Evolutionary conservation across 1,140 invertebrate genomes (phyloP), one percentile per base, ranked within the genome.

Genomic region (Brachionus calyciflorus): DNA sequence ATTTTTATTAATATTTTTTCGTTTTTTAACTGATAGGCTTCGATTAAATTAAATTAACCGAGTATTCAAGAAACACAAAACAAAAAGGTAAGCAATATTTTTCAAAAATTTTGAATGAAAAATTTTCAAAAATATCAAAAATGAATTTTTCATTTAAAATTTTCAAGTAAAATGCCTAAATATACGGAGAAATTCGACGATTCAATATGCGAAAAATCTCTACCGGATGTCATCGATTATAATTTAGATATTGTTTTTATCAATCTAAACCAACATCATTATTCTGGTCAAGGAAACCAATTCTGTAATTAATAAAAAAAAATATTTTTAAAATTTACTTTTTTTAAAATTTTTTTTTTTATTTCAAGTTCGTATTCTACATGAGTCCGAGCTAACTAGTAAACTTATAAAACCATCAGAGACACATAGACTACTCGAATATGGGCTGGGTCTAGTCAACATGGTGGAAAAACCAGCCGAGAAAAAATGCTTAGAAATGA

Each of bases 241-340:
- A 92, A 94, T 87, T 89, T 98, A 26, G 40, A 77, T 21, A 41
- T 69, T 78, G 2, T 77, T 28, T 44, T 30, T 57, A 57, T 77
- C 7, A 73, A 73, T 57, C 96, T 98, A 79, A 95, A 96, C 86
- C 94, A 94, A 7, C 94, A 97, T 86, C 94, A 98, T 85, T 98
- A 98, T 87, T 94, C 94, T 53, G 95, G 95, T 63, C 94, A 94
- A 70, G 94, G 94, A 37, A 98, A 98, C 87, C 95, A 98, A 87
- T 97, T 98, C 86, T 98, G 95, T 91, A 86, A n/a, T n/a, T n/a
- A n/a, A n/a, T n/a, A n/a, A n/a, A n/a, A n/a, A 33, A 37, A 49
- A 49, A 90, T 89, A 88, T 73, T 63, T 63, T 65, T 41, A 17
- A 40, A 40, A 86, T 97, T 63, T 93, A 93, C 65, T 93, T 94